These are phyloP conservation scores for Sapajus apella DNA, from an alignment of 2,113 vertebrate genomes.

Conservation along the genomic window DNA sequence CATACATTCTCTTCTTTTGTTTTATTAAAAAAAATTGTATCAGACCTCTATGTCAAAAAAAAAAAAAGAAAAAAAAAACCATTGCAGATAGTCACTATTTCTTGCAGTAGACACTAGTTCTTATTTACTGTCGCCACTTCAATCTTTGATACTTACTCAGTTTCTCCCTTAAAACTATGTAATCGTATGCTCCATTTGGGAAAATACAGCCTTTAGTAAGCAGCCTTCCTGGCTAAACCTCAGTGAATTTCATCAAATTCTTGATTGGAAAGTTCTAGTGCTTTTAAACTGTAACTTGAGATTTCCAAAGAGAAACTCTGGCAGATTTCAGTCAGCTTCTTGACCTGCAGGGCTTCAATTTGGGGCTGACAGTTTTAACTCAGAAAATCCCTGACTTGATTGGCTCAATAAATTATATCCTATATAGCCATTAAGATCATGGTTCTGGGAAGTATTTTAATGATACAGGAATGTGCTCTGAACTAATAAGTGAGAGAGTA, in stretches of 20 bases:
- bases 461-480: not conserved
- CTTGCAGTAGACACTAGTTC: conserved; percentile 16
- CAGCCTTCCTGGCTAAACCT: conserved; percentile 25
- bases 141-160: not conserved
- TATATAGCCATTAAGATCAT: conserved; percentile 40
- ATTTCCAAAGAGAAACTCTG: conserved; percentile 39
- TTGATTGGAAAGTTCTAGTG: conserved; percentile 19
- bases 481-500: not conserved
- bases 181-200: not conserved
- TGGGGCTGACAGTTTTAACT: conserved; percentile 57
- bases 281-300: conserved; percentile 35
- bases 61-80: too few species aligned
- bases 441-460: conserved; percentile 18
- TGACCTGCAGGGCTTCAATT: not conserved
- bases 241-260: conserved; percentile 12
- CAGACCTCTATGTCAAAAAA: too few species aligned
- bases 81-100: not conserved
- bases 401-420: conserved; percentile 35
- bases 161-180: conserved; percentile 39
- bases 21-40: conserved; percentile 44
- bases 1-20: conserved; percentile 38
- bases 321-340: conserved; percentile 34
- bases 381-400: conserved; percentile 30
- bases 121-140: conserved; percentile 31
- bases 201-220: not conserved